Base-by-base conservation (phyloP, 2,888 invertebrate genomes). In the Leptarthrus brevirostris region DNA sequence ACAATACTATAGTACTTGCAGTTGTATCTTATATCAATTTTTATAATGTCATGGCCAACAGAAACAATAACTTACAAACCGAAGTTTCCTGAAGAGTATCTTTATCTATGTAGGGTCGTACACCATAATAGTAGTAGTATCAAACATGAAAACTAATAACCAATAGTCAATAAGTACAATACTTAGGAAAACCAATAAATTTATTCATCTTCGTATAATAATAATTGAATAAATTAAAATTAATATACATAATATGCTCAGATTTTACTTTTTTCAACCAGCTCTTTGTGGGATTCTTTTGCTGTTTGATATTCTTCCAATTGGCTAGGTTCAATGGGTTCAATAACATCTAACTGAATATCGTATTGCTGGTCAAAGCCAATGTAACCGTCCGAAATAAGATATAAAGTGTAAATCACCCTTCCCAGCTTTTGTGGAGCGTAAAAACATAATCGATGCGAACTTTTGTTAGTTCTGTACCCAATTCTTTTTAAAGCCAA, bases 351-450 rank as follows among this genome's bases (percentile, higher is more conserved):
- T 61, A 89, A 84, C 72, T 87, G 87, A 20, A 90, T 78, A 77
- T 89, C 87, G 75, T 88, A 95, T 81, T 97, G 96, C 82, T 98
- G 97, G 86, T 98, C 98, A 26, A 97, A 86, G 1, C 97, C 97
- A 77, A 98, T 88, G 81, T 97, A 96, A 76, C 93, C 93, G 85
- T 98, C 98, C 56, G 96, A 97, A 87, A 97, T 89, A 70, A 98
- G 83, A 83, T 94, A 96, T 20, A 97, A 83, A 0, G 92, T 92
- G 81, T 95, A 90, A 76, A 91, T 89, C 54, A 91, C 86, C n/a
- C 90, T 89, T 34, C 95, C 95, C 90, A 88, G 89, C 78, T 82
- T 85, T 8, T 86, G 81, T 14, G 93, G 92, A 3, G 90, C 87
- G 75, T 86, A 87, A 78, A 94, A 90, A 22, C 89, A 87, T 36